phyloP scores from a whole-genome alignment of 2,888 invertebrate species.

The Entomobrya proxima region DNA sequence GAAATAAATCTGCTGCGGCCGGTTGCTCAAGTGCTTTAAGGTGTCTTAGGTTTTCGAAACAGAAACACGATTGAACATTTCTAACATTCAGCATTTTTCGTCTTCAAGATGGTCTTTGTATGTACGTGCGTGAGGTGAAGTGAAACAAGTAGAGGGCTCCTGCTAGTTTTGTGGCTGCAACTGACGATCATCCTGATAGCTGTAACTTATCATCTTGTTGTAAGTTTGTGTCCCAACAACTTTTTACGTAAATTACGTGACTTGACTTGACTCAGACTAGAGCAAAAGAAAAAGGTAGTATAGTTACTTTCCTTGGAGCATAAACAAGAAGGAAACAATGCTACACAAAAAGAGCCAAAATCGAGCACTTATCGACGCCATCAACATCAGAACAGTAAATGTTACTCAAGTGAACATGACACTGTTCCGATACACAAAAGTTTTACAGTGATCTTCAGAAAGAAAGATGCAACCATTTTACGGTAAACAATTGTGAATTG shows the following conservation, averaged over 20 bases:
- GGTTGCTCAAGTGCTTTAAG: background rate
- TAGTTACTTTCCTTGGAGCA: background rate
- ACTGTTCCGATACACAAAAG: too few relatives aligned
- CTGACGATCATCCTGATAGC: slow-evolving; percentile 22
- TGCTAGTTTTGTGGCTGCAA: background rate
- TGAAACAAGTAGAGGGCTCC: too few relatives aligned
- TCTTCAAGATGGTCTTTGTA: slow-evolving; percentile 47
- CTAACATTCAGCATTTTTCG: slow-evolving; percentile 30
- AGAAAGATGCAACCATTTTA: too few relatives aligned
- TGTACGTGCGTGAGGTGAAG: background rate
- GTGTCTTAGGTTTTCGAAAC: background rate
- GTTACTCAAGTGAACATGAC: too few relatives aligned
- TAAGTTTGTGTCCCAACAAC: slow-evolving; percentile 50
- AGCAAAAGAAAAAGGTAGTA: background rate
- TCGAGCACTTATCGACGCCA: too few relatives aligned
- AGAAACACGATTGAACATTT: too few relatives aligned
- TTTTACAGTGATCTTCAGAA: too few relatives aligned
- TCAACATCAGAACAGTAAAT: too few relatives aligned
- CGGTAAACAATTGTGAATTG: too few relatives aligned
- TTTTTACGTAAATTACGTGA: slow-evolving; percentile 68
- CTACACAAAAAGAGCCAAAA: too few relatives aligned
- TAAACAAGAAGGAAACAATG: too few relatives aligned
- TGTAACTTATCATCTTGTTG: slow-evolving; percentile 52
- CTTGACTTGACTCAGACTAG: slow-evolving; percentile 40
- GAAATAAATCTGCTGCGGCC: too few relatives aligned